phyloP scores from a whole-genome alignment of 2,888 invertebrate genomes.

The Chrysina gloriosa region DNA sequence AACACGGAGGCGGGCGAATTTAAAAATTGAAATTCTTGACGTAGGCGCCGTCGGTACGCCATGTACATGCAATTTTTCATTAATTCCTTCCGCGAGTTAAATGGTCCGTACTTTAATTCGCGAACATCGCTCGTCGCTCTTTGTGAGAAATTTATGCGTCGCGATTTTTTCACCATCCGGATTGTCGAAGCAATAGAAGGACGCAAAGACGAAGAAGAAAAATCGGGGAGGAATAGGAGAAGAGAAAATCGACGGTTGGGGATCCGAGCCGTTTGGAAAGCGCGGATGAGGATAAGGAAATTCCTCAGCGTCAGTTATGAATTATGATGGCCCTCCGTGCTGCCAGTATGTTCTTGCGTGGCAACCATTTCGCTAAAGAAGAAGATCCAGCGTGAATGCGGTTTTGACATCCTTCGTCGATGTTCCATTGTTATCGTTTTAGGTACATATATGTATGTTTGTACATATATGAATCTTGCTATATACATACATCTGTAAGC shows the following conservation, averaged over 20 bases:
- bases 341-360: conserved; percentile 5
- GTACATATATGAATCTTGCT: no score
- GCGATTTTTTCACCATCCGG: conserved; percentile 29
- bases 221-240: background rate
- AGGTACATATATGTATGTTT: background rate
- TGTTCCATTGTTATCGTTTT: conserved; percentile 31
- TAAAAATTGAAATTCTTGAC: conserved; percentile 36
- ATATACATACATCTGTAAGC: no score
- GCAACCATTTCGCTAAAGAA: background rate
- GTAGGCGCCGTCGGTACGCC: background rate
- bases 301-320: conserved; percentile 33
- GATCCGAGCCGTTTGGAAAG: conserved; percentile 16
- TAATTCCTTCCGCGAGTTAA: conserved; percentile 31
- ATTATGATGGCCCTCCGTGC: conserved; percentile 12
- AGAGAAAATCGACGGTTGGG: conserved; percentile 8
- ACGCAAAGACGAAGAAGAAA: background rate
- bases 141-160: conserved; percentile 31
- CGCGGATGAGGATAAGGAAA: conserved; percentile 20
- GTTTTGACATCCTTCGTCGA: conserved; percentile 32
- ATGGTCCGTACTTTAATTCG: conserved; percentile 29
- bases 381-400: conserved; percentile 1
- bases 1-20: conserved; percentile 11
- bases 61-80: conserved; percentile 28
- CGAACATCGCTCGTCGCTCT: conserved; percentile 15
- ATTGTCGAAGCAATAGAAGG: background rate